Percentiles rank a stretch among this genome's conserved stretches.
Conservation (phyloP, 2,888 invertebrate genomes). For the Heteromyza rotundicornis region DNA sequence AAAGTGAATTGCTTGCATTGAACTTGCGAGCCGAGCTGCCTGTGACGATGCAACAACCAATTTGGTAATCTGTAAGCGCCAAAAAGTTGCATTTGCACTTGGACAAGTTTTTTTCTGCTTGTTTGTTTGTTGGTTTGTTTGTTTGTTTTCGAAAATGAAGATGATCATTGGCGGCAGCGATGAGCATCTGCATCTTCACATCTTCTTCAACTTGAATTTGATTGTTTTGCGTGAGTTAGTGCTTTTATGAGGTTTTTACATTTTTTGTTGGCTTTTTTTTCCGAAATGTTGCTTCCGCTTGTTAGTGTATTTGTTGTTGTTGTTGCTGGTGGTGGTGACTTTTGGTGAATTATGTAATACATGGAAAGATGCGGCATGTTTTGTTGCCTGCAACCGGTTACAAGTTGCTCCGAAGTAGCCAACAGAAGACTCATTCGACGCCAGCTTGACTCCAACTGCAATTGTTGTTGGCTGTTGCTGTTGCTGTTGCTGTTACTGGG, state of each 20-base stretch:
- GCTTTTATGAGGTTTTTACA: not conserved
- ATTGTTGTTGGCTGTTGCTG: not conserved
- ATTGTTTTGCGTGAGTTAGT: not conserved
- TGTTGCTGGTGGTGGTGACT: not conserved
- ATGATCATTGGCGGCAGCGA: too few species aligned
- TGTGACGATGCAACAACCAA: too few species aligned
- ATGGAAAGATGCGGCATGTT: constrained; percentile 1
- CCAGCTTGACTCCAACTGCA: constrained; percentile 1
- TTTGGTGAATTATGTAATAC: constrained; percentile 3
- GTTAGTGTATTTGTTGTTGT: not conserved
- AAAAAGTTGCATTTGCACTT: too few species aligned
- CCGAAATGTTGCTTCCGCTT: not conserved
- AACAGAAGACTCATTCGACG: not conserved
- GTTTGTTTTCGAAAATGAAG: not conserved
- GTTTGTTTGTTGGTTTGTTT: too few species aligned
- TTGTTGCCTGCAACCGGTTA: not conserved
- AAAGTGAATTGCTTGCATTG: not conserved
- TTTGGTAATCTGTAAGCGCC: too few species aligned
- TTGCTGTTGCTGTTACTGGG: not conserved
- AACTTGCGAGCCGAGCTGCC: too few species aligned
- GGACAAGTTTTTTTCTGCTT: too few species aligned
- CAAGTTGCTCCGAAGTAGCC: not conserved
- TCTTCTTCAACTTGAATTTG: not conserved
- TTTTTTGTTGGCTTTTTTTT: not conserved
- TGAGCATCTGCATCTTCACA: not conserved